A percentile compares a stretch with the other conserved stretches of the same genome.
phyloP scores from a whole-genome alignment of 2,113 vertebrate species.

The Prochilodus magdalenae region DNA sequence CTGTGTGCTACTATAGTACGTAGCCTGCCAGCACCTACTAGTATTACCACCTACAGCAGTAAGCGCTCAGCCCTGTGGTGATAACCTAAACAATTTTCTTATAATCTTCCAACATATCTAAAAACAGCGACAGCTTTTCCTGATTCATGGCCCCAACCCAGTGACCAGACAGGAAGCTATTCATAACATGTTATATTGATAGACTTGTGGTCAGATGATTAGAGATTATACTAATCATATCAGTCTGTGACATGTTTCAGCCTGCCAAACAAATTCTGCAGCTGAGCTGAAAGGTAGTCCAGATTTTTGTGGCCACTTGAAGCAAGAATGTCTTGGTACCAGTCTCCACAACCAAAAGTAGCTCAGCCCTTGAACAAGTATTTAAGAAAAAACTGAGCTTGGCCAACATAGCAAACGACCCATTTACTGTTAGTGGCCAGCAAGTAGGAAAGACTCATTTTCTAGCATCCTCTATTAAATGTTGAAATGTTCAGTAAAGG shows the following conservation, averaged over 20 bases:
- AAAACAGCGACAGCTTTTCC: neutral
- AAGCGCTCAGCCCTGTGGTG: no score
- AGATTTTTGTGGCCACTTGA: neutral
- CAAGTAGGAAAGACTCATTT: no score
- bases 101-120: neutral
- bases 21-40: no score
- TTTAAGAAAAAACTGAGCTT: conserved; percentile 56
- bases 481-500: no score
- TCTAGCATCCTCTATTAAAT: no score
- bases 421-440: neutral
- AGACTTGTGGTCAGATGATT: neutral
- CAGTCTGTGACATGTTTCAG: conserved; percentile 61
- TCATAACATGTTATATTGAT: conserved; percentile 58
- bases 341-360: conserved; percentile 53
- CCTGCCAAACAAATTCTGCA: conserved; percentile 42
- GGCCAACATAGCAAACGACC: conserved; percentile 55
- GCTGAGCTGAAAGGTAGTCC: conserved; percentile 25
- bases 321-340: neutral
- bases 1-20: no score
- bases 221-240: conserved; percentile 64
- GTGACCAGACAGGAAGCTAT: conserved; percentile 9
- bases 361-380: conserved; percentile 60
- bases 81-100: neutral
- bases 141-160: neutral
- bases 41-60: no score